phyloP scores from a whole-genome alignment of 2,888 invertebrate genomes.

The Limnephilus marmoratus region DNA sequence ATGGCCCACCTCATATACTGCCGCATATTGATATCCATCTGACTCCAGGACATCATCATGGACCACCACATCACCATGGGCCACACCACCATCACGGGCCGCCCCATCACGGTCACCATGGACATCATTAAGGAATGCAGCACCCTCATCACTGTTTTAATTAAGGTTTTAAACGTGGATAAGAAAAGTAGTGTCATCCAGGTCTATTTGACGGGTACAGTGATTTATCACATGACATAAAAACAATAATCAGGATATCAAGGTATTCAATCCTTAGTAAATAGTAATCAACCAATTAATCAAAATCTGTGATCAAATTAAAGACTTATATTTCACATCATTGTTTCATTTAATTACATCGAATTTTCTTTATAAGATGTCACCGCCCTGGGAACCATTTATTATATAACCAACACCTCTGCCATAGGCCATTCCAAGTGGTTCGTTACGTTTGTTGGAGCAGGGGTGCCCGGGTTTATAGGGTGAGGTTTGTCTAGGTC shows the following conservation, averaged over 20 bases:
- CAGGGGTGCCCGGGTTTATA: no score
- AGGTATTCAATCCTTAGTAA: background rate
- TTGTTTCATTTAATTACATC: background rate
- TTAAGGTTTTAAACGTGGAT: no score
- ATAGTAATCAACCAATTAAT: background rate
- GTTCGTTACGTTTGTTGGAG: no score
- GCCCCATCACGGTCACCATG: conserved; percentile 54
- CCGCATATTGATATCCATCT: conserved; percentile 45
- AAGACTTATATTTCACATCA: background rate
- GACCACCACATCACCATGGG: conserved; percentile 35
- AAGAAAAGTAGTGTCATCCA: background rate
- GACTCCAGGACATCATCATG: conserved; percentile 26
- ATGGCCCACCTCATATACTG: conserved; percentile 38
- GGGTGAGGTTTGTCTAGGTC: no score
- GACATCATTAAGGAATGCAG: background rate
- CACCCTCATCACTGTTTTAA: no score
- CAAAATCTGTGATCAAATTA: background rate
- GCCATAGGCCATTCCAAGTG: no score
- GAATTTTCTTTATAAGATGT: no score
- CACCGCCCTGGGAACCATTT: no score
- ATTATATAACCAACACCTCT: no score
- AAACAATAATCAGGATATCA: background rate
- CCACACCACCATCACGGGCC: conserved; percentile 30
- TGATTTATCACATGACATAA: background rate
- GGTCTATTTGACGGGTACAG: background rate